Percentiles rank a stretch among this genome's conserved stretches.
Evolutionary conservation across 2,888 invertebrate species (phyloP).

Genomic region (Lycophotia porphyrea): DNA sequence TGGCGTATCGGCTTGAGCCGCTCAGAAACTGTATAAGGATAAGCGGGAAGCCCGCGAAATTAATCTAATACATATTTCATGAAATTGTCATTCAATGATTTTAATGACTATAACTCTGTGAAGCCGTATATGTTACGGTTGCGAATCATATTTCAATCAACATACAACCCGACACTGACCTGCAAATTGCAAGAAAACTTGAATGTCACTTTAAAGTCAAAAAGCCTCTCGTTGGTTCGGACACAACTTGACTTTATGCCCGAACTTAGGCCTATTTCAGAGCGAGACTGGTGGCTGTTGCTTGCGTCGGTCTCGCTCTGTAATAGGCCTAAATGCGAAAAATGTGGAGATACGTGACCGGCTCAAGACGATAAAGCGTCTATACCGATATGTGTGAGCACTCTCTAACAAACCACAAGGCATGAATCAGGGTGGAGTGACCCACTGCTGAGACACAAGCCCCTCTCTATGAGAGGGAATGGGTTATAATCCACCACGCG

Average conservation of each 20-base stretch:
- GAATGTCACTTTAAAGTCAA: neutral
- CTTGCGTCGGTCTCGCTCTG: neutral
- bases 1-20: neutral
- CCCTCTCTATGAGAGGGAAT: too few species aligned
- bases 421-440: neutral
- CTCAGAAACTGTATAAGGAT: neutral
- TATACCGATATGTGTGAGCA: neutral
- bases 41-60: too few species aligned
- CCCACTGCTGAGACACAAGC: too few species aligned
- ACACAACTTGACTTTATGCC: too few species aligned
- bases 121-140: too few species aligned
- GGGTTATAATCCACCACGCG: too few species aligned
- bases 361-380: neutral
- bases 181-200: too few species aligned
- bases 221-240: neutral
- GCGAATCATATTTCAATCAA: too few species aligned
- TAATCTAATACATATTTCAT: too few species aligned
- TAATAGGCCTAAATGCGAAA: neutral
- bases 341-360: neutral
- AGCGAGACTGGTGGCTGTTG: neutral
- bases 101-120: too few species aligned
- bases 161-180: neutral
- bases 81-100: too few species aligned
- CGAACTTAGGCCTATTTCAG: too few species aligned
- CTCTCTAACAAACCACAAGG: neutral